Percentiles rank a stretch among this genome's conserved stretches.
These are phyloP conservation scores for Siniperca scherzeri DNA, from an alignment of 2,797 vertebrate genomes.

Conservation along the genomic window DNA sequence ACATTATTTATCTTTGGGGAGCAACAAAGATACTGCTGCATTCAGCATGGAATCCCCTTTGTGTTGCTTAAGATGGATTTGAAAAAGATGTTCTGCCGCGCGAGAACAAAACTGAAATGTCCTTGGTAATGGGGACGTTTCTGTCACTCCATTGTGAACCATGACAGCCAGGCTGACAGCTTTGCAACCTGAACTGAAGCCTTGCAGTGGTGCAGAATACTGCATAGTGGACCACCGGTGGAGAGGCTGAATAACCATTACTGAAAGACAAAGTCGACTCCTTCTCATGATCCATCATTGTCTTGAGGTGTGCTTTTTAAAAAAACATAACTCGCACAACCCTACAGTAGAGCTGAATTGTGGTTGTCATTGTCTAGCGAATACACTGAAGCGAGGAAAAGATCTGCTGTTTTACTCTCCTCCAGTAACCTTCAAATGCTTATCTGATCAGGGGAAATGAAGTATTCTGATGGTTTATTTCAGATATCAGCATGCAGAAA, in stretches of 20 bases:
- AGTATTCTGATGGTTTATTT: constrained; percentile 64
- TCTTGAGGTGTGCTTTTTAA: constrained; percentile 51
- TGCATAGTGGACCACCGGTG: constrained; percentile 73
- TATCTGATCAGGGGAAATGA: constrained; percentile 61
- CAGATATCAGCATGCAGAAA: constrained; percentile 56
- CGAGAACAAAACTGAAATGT: constrained; percentile 71
- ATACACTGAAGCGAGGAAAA: constrained; percentile 34
- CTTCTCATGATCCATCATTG: constrained; percentile 60
- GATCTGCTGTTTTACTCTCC: constrained; percentile 44
- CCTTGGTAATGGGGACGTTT: constrained; percentile 76
- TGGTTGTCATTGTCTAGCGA: constrained; percentile 37
- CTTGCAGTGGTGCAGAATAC: constrained; percentile 74
- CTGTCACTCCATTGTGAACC: constrained; percentile 72
- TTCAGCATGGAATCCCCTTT: constrained; percentile 68
- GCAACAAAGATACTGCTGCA: constrained; percentile 63
- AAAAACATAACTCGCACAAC: constrained; percentile 35
- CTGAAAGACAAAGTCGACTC: constrained; percentile 62
- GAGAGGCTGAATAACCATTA: constrained; percentile 67
- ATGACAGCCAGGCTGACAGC: constrained; percentile 72
- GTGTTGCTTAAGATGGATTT: constrained; percentile 73
- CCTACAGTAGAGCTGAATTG: constrained; percentile 37
- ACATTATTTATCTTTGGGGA: constrained; percentile 74
- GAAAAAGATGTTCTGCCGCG: constrained; percentile 66
- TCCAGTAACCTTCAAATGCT: constrained; percentile 65
- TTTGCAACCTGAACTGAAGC: constrained; percentile 71